phyloP scores from a whole-genome alignment of 2,797 vertebrate species.

The Columba guinea region DNA sequence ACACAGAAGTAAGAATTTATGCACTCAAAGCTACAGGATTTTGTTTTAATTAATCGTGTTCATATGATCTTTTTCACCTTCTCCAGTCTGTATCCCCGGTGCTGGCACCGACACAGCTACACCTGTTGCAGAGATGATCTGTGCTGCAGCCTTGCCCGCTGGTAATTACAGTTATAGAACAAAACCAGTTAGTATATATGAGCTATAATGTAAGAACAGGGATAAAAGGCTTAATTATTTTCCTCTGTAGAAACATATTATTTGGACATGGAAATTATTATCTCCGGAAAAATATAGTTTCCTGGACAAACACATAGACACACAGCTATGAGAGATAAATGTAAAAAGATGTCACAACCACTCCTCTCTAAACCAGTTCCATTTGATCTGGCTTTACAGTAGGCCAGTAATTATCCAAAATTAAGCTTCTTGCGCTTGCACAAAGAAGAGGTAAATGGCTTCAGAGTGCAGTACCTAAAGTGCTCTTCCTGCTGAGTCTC shows the following conservation, averaged over 20 bases:
- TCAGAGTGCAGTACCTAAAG: not conserved
- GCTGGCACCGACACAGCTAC: conserved; percentile 89
- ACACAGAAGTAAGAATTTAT: not conserved
- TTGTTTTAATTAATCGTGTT: conserved; percentile 3
- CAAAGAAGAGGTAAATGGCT: not conserved
- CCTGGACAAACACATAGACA: not conserved
- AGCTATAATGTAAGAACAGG: not conserved
- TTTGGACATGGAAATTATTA: not conserved
- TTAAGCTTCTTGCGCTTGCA: not conserved
- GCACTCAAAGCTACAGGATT: conserved; percentile 29
- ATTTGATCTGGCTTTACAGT: not conserved
- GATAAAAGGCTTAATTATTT: not conserved
- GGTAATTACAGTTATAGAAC: conserved; percentile 15
- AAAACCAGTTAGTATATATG: not conserved
- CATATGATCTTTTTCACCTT: conserved; percentile 60
- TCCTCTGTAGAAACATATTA: not conserved
- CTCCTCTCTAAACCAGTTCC: not conserved
- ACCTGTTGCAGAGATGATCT: conserved; percentile 92
- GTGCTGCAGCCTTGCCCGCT: conserved; percentile 86
- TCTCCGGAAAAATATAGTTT: not conserved
- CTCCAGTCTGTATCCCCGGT: conserved; percentile 82
- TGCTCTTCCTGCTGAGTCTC: not conserved
- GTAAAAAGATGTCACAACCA: not conserved
- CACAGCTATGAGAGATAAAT: accelerated
- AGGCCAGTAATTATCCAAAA: not conserved